Conservation (phyloP, 2,113 vertebrate species). For the Rhinichthys klamathensis region DNA sequence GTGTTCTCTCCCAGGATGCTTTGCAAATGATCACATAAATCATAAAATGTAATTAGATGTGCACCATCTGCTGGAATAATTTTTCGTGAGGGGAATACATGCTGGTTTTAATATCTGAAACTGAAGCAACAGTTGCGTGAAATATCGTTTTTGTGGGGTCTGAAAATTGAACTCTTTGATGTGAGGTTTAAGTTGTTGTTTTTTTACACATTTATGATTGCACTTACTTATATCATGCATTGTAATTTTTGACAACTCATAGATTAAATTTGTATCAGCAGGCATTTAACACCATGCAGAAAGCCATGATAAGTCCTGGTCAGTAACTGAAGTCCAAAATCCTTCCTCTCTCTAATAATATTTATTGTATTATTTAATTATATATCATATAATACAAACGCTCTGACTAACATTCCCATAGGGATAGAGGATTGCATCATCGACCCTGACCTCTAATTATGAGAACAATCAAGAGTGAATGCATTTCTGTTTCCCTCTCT, state of each 20-base stretch:
- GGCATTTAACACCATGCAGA: slow-evolving; percentile 5
- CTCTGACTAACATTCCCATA: slow-evolving; percentile 66
- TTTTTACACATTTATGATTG: no score
- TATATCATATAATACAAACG: slow-evolving; percentile 59
- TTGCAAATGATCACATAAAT: slow-evolving; percentile 60
- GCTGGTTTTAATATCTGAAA: slow-evolving; percentile 42
- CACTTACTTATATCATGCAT: no score
- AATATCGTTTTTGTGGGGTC: slow-evolving; percentile 12
- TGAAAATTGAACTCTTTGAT: not conserved
- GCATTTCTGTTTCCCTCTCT: not conserved
- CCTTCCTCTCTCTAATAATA: slow-evolving; percentile 68
- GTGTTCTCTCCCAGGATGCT: slow-evolving; percentile 54
- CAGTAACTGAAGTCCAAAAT: not conserved
- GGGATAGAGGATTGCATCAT: slow-evolving; percentile 65
- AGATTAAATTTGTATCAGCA: no score
- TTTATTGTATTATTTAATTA: slow-evolving; percentile 41
- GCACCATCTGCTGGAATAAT: slow-evolving; percentile 56
- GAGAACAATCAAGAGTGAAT: slow-evolving; percentile 12
- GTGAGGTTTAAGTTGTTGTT: no score
- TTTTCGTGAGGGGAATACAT: slow-evolving; percentile 47
- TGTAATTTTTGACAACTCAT: no score
- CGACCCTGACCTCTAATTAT: slow-evolving; percentile 66
- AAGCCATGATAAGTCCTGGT: not conserved
- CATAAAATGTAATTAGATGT: slow-evolving; percentile 58
- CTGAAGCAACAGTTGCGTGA: slow-evolving; percentile 43